Evolutionary conservation across 2,888 invertebrate genomes (phyloP).

Genomic region (Acrocera orbiculus): DNA sequence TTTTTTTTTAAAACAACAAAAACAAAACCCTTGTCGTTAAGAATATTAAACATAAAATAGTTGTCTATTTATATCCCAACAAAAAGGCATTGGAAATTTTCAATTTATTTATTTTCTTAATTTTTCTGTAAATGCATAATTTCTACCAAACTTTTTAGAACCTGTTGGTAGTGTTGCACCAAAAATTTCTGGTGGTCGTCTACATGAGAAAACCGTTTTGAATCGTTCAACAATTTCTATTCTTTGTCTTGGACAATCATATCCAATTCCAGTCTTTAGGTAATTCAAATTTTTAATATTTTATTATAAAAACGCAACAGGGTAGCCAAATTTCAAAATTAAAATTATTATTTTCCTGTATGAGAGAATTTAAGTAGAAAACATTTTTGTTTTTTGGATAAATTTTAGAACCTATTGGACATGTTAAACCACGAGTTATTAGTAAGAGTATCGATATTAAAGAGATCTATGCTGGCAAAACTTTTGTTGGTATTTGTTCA

Average conservation of each 20-base stretch:
- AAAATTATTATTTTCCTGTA: no score
- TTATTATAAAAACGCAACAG: no score
- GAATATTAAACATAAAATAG: no score
- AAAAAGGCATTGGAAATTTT: no score
- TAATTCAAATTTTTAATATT: no score
- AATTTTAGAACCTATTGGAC: conserved; percentile 24
- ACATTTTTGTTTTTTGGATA: not conserved
- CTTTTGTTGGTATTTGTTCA: conserved; percentile 27
- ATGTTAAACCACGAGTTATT: conserved; percentile 25
- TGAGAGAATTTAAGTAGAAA: no score
- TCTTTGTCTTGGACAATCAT: conserved; percentile 57
- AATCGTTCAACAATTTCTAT: conserved; percentile 38
- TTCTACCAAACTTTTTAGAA: conserved; percentile 29
- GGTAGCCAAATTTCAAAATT: no score
- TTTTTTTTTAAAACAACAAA: no score
- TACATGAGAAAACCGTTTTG: conserved; percentile 35
- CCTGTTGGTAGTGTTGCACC: conserved; percentile 50
- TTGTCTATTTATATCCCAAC: no score
- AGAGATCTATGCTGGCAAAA: conserved; percentile 17
- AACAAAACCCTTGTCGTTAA: no score
- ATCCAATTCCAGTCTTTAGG: conserved; percentile 59
- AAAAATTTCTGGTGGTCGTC: conserved; percentile 37
- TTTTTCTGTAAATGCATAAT: no score
- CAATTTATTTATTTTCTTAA: no score
- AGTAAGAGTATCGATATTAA: conserved; percentile 26